A percentile compares a stretch with the other conserved stretches of the same genome.
phyloP scores from a whole-genome alignment of 2,113 vertebrate species.

The Paratilapia polleni region DNA sequence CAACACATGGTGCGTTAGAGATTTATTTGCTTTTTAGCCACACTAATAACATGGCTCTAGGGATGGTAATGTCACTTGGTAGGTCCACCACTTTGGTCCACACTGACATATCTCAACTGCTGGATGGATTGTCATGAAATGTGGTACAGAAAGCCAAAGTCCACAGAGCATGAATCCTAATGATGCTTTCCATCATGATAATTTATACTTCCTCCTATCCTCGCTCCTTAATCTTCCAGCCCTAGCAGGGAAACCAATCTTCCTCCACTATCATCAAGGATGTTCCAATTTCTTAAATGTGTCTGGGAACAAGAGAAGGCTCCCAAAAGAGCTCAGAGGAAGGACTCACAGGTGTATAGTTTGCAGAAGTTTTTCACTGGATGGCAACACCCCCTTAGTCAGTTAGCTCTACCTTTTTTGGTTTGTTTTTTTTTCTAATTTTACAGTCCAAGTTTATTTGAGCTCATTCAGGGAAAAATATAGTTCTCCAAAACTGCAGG shows the following conservation, averaged over 20 bases:
- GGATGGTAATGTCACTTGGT: neutral
- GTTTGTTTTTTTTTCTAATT: neutral
- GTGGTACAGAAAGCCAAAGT: slow-evolving; percentile 19
- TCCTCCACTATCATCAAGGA: slow-evolving; percentile 13
- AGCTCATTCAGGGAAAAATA: neutral
- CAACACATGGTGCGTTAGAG: neutral
- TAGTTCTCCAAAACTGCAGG: neutral
- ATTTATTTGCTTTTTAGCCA: neutral
- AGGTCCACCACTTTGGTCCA: neutral
- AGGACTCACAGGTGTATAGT: slow-evolving; percentile 1
- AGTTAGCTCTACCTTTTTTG: neutral
- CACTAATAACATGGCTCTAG: neutral
- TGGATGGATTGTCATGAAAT: slow-evolving; percentile 30
- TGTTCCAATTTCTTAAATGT: slow-evolving; percentile 23
- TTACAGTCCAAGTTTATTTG: neutral
- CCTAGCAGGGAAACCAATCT: slow-evolving; percentile 30
- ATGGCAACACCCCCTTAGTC: neutral
- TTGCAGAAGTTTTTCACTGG: neutral
- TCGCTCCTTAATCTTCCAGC: slow-evolving; percentile 14
- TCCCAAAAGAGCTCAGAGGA: neutral
- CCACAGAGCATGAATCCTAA: slow-evolving; percentile 34
- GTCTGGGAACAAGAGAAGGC: neutral
- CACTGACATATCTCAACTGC: neutral
- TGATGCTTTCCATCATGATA: slow-evolving; percentile 29
- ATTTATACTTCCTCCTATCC: slow-evolving; percentile 30